phyloP scores from a whole-genome alignment of 2,113 vertebrate genomes.

The Spea bombifrons region DNA sequence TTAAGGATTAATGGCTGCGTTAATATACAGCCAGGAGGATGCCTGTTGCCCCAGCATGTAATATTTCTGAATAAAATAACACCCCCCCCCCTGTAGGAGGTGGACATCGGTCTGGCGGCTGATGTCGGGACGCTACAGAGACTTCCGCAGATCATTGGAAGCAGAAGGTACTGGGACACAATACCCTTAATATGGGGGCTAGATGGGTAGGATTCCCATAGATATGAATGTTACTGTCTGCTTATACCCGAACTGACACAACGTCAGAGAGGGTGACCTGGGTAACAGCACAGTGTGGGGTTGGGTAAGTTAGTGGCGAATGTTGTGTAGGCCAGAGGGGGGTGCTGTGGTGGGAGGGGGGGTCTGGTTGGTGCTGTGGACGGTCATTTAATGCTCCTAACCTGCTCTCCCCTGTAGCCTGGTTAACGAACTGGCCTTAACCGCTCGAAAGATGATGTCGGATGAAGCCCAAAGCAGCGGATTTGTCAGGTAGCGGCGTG shows the following conservation, averaged over 20 bases:
- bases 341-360: not conserved
- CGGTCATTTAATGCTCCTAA: not conserved
- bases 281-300: too few relatives aligned
- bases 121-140: slow-evolving; percentile 85
- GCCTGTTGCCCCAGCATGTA: too few relatives aligned
- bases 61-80: not conserved
- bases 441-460: slow-evolving; percentile 78
- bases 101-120: slow-evolving; percentile 81
- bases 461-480: slow-evolving; percentile 81
- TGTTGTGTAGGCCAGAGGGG: too few relatives aligned
- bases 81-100: slow-evolving; percentile 66
- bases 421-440: slow-evolving; percentile 83
- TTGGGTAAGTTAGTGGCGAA: too few relatives aligned
- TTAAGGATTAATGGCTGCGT: too few relatives aligned
- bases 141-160: slow-evolving; percentile 81
- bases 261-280: too few relatives aligned
- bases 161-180: slow-evolving; percentile 65
- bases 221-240: too few relatives aligned
- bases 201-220: too few relatives aligned
- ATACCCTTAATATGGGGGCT: too few relatives aligned
- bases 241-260: too few relatives aligned
- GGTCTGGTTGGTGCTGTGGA: not conserved
- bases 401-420: slow-evolving; percentile 60
- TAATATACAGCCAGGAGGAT: too few relatives aligned
- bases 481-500: slow-evolving; percentile 74